These are phyloP conservation scores for Sorex maritimensis DNA, from an alignment of 2,797 vertebrate species.

Conservation along the genomic window DNA sequence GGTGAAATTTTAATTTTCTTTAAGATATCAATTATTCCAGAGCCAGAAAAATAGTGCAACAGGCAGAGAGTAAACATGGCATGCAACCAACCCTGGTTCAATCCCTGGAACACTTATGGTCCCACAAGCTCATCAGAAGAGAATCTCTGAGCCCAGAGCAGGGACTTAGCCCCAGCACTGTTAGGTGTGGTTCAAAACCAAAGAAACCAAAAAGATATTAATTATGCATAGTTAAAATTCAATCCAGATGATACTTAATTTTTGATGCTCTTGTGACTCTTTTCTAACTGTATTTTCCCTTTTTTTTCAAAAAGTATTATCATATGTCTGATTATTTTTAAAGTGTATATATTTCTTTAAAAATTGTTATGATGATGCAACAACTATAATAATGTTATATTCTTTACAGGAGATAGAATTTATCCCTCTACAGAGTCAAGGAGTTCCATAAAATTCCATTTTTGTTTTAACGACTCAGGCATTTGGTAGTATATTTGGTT, in stretches of 20 bases:
- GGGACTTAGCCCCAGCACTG: too few species aligned
- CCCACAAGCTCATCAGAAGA: too few species aligned
- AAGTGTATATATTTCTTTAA: not conserved
- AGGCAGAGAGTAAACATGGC: too few species aligned
- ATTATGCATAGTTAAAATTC: not conserved
- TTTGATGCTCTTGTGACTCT: not conserved
- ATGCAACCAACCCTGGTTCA: too few species aligned
- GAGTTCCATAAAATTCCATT: not conserved
- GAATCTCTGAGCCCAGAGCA: too few species aligned
- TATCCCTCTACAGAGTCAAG: not conserved
- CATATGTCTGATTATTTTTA: not conserved
- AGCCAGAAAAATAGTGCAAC: too few species aligned
- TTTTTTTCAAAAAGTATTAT: not conserved
- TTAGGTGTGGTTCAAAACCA: too few species aligned
- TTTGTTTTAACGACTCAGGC: too few species aligned
- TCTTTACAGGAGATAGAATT: not conserved
- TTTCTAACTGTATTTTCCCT: not conserved
- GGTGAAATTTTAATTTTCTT: too few species aligned
- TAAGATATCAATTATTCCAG: too few species aligned
- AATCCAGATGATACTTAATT: not conserved
- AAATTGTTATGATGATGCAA: not conserved
- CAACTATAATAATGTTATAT: not conserved
- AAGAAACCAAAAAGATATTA: not conserved
- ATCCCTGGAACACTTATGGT: too few species aligned
- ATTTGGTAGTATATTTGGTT: too few species aligned